Base-by-base conservation (phyloP, 2,113 vertebrate genomes). In the Trichechus manatus region DNA sequence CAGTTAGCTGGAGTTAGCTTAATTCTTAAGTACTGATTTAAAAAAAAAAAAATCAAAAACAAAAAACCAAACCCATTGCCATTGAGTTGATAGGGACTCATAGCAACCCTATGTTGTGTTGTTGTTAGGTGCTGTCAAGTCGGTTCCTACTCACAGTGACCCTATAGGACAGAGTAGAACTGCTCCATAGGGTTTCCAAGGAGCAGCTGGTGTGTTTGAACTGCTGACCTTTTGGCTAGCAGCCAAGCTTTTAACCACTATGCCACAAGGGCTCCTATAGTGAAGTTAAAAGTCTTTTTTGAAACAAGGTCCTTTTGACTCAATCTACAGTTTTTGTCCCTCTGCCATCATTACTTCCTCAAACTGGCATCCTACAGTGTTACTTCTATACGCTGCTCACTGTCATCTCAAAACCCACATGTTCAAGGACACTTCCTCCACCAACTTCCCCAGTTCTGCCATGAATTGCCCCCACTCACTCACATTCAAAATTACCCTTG, bases 331-430 rank as follows among this genome's bases (percentile, higher is more conserved):
- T 36, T 82, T 15, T 61, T 36, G 33, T 53, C 22, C 29, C 44
- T 70, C 9, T 85, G 29, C 70, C 22, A 19, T 66, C 39, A 50
- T 47, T 23, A 15, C 66, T 53, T 93, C 59, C 42, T 94, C 29
- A 88, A 13, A 81, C 61, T 90, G 56, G n/a, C 4, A 44, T 93
- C 79, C 47, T 87, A 5, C 14, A 15, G 33, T 22, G 50, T 66
- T 82, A 27, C 70, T 11, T 9, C 61, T 33, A 87, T 36, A 47
- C 7, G 25, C 0, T 33, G 10, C 64, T 93, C 79, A 29, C 14
- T 84, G 79, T 84, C 87, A 77, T 93, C 53, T 87, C 94, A 82
- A 63, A 79, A 87, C 44, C 50, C 61, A 39, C 63, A n/a, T 5
- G 33, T 93, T 81, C 79, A 83, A 74, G 75, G 36, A n/a, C 20